Evolutionary conservation across 2,888 invertebrate species (phyloP).

Genomic region (Amblyjoppa proteus): DNA sequence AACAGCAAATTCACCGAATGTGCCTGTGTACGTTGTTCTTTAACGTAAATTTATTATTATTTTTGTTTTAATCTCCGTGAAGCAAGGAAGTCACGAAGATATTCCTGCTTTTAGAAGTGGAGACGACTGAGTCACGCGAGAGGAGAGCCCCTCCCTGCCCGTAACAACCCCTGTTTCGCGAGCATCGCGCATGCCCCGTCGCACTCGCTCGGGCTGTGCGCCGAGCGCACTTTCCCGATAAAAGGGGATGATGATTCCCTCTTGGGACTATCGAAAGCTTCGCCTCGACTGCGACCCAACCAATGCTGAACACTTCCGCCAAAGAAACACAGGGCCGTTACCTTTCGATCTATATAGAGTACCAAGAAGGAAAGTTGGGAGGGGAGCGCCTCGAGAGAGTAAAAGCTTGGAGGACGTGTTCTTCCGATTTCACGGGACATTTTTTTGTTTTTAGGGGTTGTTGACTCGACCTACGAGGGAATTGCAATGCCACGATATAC

Average conservation of each 20-base stretch:
- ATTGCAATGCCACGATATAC: no score
- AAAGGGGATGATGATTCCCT: constrained; percentile 73
- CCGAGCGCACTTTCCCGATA: constrained; percentile 62
- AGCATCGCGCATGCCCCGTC: constrained; percentile 77
- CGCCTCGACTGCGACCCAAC: constrained; percentile 30
- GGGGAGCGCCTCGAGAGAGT: constrained; percentile 30
- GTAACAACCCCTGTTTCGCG: constrained; percentile 78
- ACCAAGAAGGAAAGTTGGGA: constrained; percentile 26
- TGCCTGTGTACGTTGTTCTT: not conserved
- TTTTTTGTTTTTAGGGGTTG: not conserved
- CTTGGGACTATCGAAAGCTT: constrained; percentile 43
- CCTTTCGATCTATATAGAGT: constrained; percentile 35
- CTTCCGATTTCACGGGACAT: constrained; percentile 28
- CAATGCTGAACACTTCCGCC: constrained; percentile 33
- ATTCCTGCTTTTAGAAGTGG: constrained; percentile 72
- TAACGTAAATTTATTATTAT: not conserved
- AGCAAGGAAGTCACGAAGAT: constrained; percentile 1
- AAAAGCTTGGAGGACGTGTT: not conserved
- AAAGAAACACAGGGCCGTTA: constrained; percentile 48
- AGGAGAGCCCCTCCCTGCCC: constrained; percentile 80
- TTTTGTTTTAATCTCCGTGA: not conserved
- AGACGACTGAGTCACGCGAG: constrained; percentile 79
- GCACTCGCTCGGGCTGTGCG: constrained; percentile 17
- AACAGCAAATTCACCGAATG: not conserved
- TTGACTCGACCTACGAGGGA: not conserved